These are phyloP conservation scores for Phyllostomus hastatus DNA, from an alignment of 2,113 vertebrate species.

Conservation along the genomic window DNA sequence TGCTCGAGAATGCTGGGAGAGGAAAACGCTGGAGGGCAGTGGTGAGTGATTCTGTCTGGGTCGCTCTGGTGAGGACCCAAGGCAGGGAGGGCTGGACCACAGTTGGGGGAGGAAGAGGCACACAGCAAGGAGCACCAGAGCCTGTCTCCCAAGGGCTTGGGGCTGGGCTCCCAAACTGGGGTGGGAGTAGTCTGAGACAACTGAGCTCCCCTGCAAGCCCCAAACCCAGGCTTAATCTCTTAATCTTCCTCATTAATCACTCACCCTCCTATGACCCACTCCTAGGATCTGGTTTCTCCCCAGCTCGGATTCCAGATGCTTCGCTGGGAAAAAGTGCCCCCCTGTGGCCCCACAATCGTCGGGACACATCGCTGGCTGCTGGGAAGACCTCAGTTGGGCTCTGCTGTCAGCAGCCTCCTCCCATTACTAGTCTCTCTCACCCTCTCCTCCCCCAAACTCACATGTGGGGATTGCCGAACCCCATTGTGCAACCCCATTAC, in stretches of 20 bases:
- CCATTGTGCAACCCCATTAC: background rate
- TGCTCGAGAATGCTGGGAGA: background rate
- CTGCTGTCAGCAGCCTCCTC: slow-evolving; percentile 1
- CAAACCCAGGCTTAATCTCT: slow-evolving; percentile 63
- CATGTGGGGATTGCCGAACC: background rate
- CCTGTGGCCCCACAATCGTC: slow-evolving; percentile 19
- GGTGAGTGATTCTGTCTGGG: background rate
- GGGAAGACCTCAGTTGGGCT: background rate
- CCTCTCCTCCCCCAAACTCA: background rate
- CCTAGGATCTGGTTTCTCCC: slow-evolving; percentile 54
- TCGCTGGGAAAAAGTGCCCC: slow-evolving; percentile 38
- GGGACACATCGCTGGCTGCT: background rate
- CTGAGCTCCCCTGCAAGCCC: background rate
- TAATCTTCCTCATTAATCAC: slow-evolving; percentile 75
- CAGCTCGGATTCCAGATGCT: slow-evolving; percentile 61
- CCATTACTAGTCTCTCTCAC: background rate
- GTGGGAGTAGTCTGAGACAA: background rate
- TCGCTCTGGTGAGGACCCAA: rapidly evolving
- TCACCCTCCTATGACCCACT: slow-evolving; percentile 21
- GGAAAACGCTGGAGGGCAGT: background rate
- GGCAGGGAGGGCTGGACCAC: background rate
- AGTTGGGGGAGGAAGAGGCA: background rate
- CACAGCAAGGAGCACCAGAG: background rate
- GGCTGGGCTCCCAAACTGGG: background rate
- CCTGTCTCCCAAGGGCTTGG: background rate